Conservation (phyloP, 2,888 invertebrate genomes). For the Luperina nickerlii region DNA sequence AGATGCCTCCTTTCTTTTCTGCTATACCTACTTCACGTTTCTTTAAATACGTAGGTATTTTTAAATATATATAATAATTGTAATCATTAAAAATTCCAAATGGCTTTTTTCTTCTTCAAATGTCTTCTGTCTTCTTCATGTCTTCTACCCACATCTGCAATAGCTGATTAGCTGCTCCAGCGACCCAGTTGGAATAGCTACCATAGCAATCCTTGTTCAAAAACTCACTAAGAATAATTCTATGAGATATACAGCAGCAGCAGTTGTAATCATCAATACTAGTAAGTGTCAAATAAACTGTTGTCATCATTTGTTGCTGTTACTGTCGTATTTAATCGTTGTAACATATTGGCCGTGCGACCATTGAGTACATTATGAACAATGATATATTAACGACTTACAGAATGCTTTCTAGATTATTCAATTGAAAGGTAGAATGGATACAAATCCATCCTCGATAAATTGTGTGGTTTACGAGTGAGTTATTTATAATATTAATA, state of each 20-base stretch:
- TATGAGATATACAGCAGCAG: not conserved
- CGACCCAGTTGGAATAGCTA: not conserved
- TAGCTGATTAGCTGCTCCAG: not conserved
- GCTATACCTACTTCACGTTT: not conserved
- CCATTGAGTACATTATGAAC: not conserved
- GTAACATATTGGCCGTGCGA: slow-evolving; percentile 22
- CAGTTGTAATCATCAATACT: slow-evolving; percentile 8
- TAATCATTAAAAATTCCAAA: no score
- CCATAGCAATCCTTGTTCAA: not conserved
- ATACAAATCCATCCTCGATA: not conserved
- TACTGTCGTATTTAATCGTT: slow-evolving; percentile 15
- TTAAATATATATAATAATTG: no score
- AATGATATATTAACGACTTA: slow-evolving; percentile 1
- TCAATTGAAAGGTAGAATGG: not conserved
- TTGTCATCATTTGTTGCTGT: slow-evolving; percentile 19
- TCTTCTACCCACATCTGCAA: not conserved
- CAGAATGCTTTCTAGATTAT: not conserved
- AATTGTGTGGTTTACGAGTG: not conserved
- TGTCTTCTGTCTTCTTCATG: no score
- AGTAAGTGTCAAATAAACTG: slow-evolving; percentile 14
- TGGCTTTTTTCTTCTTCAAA: no score
- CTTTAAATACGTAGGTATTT: not conserved
- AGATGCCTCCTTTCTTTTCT: not conserved
- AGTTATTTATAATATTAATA: not conserved
- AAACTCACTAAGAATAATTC: slow-evolving; percentile 3